A percentile compares a stretch with the other conserved stretches of the same genome.
phyloP scores from a whole-genome alignment of 2,797 vertebrate species.

The Channa striata region DNA sequence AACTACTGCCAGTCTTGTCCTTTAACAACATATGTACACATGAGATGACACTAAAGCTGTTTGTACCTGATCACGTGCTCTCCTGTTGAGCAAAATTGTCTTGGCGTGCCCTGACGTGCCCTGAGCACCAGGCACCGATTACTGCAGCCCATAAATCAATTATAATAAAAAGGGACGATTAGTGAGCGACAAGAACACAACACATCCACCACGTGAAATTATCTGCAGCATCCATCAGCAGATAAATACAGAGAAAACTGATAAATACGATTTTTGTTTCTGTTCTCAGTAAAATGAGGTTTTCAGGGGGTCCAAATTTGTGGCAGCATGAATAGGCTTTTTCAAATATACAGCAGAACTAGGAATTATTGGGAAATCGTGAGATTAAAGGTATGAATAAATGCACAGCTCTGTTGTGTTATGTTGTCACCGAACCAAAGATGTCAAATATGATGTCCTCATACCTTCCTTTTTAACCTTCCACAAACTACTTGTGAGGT shows the following conservation, averaged over 20 bases:
- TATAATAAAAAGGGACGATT: slow-evolving; percentile 32
- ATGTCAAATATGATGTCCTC: slow-evolving; percentile 10
- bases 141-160: slow-evolving; percentile 52
- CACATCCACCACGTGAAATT: slow-evolving; percentile 23
- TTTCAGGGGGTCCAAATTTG: background rate
- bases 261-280: background rate
- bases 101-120: background rate
- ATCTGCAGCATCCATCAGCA: slow-evolving; percentile 13
- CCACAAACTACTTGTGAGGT: slow-evolving; percentile 67
- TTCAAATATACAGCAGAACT: background rate
- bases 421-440: slow-evolving; percentile 12
- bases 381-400: background rate
- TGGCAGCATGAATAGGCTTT: background rate
- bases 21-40: background rate
- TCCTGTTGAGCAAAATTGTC: slow-evolving; percentile 23
- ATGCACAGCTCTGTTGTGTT: background rate
- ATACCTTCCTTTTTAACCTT: slow-evolving; percentile 43
- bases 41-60: background rate
- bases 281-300: background rate
- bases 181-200: slow-evolving; percentile 34
- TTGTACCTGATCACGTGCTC: slow-evolving; percentile 5
- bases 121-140: slow-evolving; percentile 53
- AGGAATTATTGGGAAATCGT: too few species aligned
- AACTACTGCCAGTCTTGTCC: too few species aligned
- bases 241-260: background rate